Evolutionary conservation across 2,888 invertebrate genomes (phyloP).

Genomic region (Oligia latruncula): DNA sequence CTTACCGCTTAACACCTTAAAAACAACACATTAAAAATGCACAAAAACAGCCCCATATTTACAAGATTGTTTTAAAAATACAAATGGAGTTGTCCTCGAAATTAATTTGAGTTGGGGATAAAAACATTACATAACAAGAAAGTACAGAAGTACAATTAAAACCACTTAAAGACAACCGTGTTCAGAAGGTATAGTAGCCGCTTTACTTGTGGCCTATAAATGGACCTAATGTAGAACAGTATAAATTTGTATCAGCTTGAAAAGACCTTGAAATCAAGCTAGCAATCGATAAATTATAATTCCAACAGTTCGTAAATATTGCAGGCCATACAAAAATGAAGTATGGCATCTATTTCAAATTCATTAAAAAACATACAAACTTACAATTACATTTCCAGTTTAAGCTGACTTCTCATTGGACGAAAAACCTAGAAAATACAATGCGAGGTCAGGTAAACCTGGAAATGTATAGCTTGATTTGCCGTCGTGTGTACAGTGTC

Average conservation of each 20-base stretch:
- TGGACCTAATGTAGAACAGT: neutral
- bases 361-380: neutral
- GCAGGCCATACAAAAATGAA: too few species aligned
- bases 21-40: neutral
- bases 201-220: neutral
- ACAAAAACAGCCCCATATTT: slow-evolving; percentile 19
- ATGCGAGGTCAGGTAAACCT: too few species aligned
- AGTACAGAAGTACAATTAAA: slow-evolving; percentile 10
- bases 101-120: slow-evolving; percentile 70
- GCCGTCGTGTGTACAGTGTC: too few species aligned
- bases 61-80: slow-evolving; percentile 55
- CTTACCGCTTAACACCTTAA: neutral
- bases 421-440: too few species aligned
- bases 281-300: too few species aligned
- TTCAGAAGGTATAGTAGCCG: neutral
- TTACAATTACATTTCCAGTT: neutral
- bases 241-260: too few species aligned
- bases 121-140: slow-evolving; percentile 52
- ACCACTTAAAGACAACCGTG: neutral
- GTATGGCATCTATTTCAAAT: too few species aligned
- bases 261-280: too few species aligned
- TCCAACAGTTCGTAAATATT: too few species aligned
- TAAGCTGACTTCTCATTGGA: too few species aligned
- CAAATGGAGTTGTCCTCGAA: slow-evolving; percentile 66
- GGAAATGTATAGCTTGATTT: too few species aligned